phyloP scores from a whole-genome alignment of 2,888 invertebrate genomes.

The Drosophila leonis region DNA sequence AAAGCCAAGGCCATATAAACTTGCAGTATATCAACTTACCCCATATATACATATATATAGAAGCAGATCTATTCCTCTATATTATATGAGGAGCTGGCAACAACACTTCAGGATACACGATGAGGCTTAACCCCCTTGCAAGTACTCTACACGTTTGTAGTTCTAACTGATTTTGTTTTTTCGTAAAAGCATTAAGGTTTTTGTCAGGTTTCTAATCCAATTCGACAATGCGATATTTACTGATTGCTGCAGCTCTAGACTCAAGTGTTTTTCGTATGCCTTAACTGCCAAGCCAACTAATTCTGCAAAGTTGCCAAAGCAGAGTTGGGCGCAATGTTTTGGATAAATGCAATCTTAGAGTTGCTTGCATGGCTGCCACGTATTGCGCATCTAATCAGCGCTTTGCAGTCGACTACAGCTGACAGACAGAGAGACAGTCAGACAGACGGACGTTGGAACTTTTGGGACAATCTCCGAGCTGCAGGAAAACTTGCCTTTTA shows the following conservation, averaged over 20 bases:
- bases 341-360: conserved; percentile 41
- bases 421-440: conserved; percentile 7
- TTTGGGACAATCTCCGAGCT: conserved; percentile 7
- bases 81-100: too few species aligned
- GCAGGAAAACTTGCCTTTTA: conserved; percentile 29
- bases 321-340: conserved; percentile 36
- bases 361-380: conserved; percentile 25
- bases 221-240: not conserved
- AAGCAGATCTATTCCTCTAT: too few species aligned
- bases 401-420: conserved; percentile 22
- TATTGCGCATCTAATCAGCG: conserved; percentile 44
- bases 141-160: too few species aligned
- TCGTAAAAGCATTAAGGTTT: not conserved
- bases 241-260: conserved; percentile 1
- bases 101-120: too few species aligned
- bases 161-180: not conserved
- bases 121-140: too few species aligned
- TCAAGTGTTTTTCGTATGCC: conserved; percentile 1
- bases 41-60: too few species aligned
- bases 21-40: too few species aligned
- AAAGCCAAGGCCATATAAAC: too few species aligned
- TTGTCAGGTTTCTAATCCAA: not conserved
- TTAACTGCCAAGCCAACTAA: not conserved
- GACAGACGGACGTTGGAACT: conserved; percentile 4
- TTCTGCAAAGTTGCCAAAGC: conserved; percentile 8